Percentiles rank a stretch among this genome's conserved stretches.
phyloP scores from a whole-genome alignment of 2,888 invertebrate species.

The Pemphredon lugubris region DNA sequence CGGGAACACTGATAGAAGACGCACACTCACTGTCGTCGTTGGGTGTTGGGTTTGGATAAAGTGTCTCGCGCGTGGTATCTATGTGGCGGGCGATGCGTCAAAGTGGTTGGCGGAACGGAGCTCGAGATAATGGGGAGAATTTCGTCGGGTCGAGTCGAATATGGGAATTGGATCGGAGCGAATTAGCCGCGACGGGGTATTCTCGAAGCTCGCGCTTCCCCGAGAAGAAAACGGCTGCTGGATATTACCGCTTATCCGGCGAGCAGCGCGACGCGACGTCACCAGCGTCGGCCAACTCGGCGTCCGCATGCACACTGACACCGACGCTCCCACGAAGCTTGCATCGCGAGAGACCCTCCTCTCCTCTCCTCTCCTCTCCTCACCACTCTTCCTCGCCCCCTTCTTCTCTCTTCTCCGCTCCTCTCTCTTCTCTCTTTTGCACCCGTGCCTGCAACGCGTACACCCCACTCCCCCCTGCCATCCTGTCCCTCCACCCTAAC shows the following conservation, averaged over 20 bases:
- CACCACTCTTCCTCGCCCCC: constrained; percentile 4
- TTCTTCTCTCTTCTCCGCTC: neutral
- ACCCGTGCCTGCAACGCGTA: neutral
- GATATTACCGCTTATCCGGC: neutral
- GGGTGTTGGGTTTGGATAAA: neutral
- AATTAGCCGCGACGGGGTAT: no score
- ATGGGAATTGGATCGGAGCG: no score
- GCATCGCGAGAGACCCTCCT: constrained; percentile 53
- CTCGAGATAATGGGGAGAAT: constrained; percentile 4
- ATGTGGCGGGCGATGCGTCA: no score
- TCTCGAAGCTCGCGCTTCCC: no score
- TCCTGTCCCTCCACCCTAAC: neutral
- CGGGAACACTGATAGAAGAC: neutral
- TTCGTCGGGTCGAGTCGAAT: neutral
- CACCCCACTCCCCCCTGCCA: neutral
- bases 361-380: constrained; percentile 26
- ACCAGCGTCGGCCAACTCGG: constrained; percentile 56
- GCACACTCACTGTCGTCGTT: constrained; percentile 2
- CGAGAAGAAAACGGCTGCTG: neutral
- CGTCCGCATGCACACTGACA: constrained; percentile 74
- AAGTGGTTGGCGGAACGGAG: no score
- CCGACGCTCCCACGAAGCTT: constrained; percentile 66
- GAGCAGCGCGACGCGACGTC: constrained; percentile 24
- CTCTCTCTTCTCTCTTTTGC: neutral
- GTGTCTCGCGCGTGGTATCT: neutral